Percentiles rank a stretch among this genome's conserved stretches.
These are phyloP conservation scores for Protomyctophum bolini DNA, from an alignment of 2,113 vertebrate genomes.

Conservation along the genomic window DNA sequence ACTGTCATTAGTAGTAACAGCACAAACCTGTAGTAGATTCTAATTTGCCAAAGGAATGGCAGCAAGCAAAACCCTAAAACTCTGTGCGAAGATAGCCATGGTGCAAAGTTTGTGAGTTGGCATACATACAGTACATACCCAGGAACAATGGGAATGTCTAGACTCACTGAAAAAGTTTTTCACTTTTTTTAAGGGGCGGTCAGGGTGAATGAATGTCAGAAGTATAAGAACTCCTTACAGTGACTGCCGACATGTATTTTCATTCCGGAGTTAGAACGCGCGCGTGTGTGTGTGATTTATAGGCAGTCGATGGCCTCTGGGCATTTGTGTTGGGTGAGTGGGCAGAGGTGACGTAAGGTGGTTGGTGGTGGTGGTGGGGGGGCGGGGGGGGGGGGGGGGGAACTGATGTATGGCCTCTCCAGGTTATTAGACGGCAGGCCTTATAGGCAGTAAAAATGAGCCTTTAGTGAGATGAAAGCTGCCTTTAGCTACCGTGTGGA, in stretches of 20 bases:
- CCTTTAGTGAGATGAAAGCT: constrained; percentile 53
- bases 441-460: constrained; percentile 45
- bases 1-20: too few relatives aligned
- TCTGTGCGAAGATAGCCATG: background rate
- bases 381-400: background rate
- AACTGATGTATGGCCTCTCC: constrained; percentile 24
- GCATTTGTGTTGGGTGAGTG: constrained; percentile 39
- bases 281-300: constrained; percentile 56
- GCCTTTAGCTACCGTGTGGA: constrained; percentile 40
- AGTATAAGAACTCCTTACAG: background rate
- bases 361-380: too few relatives aligned
- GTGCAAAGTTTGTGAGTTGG: background rate
- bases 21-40: background rate
- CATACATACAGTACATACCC: background rate
- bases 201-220: background rate
- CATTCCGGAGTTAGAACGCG: constrained; percentile 14
- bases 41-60: background rate
- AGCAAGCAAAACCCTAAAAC: background rate
- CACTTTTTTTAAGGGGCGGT: background rate
- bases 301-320: constrained; percentile 29
- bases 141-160: background rate
- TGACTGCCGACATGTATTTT: background rate
- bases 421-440: constrained; percentile 31
- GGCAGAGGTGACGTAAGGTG: constrained; percentile 3
- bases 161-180: background rate